Percentiles rank a stretch among this genome's conserved stretches.
These are phyloP conservation scores for Nasonia longicornis DNA, from an alignment of 1,140 invertebrate species.

Conservation along the genomic window DNA sequence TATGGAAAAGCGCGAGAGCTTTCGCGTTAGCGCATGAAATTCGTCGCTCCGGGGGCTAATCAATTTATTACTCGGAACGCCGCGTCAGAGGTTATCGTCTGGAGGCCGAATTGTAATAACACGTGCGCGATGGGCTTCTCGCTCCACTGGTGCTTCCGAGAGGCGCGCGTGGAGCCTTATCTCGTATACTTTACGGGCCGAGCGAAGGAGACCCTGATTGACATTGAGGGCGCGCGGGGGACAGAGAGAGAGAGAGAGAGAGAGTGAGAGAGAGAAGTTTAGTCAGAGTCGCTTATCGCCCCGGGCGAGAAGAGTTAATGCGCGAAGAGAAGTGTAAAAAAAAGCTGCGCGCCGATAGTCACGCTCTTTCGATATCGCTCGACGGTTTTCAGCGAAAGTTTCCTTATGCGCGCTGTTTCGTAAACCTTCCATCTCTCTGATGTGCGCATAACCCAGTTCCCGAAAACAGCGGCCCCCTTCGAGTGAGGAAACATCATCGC, in stretches of 20 bases:
- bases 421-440: background rate
- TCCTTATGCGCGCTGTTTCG: background rate
- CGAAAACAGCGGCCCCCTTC: background rate
- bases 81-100: conserved; percentile 22
- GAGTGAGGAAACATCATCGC: background rate
- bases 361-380: background rate
- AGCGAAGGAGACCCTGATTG: background rate
- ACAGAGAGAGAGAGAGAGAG: no score
- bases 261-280: background rate
- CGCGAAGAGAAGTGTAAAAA: background rate
- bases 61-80: conserved; percentile 6
- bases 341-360: background rate
- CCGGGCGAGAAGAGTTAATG: background rate
- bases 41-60: conserved; percentile 11
- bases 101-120: conserved; percentile 34
- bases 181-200: background rate
- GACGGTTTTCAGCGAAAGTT: background rate
- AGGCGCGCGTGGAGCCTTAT: background rate
- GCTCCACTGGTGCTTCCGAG: background rate
- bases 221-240: background rate
- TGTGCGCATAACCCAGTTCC: background rate
- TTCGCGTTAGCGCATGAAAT: conserved; percentile 44
- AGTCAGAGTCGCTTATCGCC: background rate
- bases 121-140: conserved; percentile 3
- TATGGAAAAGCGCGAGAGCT: background rate